Percentiles rank a stretch among this genome's conserved stretches.
Evolutionary conservation across 2,888 invertebrate genomes (phyloP).

Genomic region (Parochlus steinenii): DNA sequence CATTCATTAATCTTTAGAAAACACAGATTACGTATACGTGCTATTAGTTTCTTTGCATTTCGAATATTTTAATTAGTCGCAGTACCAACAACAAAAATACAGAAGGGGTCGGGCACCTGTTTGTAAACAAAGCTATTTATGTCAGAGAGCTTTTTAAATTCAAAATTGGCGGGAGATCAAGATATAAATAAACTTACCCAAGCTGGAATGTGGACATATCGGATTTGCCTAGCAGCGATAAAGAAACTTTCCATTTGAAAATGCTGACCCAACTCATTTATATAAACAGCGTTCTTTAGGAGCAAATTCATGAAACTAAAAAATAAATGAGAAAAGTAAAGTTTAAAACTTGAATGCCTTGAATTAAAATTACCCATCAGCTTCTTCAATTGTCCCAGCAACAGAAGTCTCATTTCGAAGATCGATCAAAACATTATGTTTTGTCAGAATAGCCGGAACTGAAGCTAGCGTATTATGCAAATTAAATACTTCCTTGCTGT

Average conservation of each 20-base stretch:
- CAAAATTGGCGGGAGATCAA: conserved; percentile 1
- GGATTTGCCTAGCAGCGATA: conserved; percentile 6
- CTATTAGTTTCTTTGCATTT: too few relatives aligned
- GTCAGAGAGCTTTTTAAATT: not conserved
- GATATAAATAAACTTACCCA: conserved; percentile 7
- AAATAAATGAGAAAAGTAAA: not conserved
- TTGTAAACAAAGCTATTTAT: too few relatives aligned
- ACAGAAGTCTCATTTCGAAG: conserved; percentile 8
- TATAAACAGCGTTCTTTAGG: conserved; percentile 3
- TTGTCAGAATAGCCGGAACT: conserved; percentile 3
- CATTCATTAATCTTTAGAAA: too few relatives aligned
- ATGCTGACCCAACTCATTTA: conserved; percentile 4
- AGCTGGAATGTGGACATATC: conserved; percentile 10
- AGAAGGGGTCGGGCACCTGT: too few relatives aligned
- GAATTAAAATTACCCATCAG: conserved; percentile 10
- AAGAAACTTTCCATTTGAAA: conserved; percentile 7
- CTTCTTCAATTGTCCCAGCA: conserved; percentile 8
- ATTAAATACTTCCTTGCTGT: conserved; percentile 9
- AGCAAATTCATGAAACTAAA: conserved; percentile 10
- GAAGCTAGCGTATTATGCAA: conserved; percentile 2
- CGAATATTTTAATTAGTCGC: too few relatives aligned
- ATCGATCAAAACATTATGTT: conserved; percentile 4
- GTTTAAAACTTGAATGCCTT: not conserved
- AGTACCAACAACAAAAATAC: too few relatives aligned
- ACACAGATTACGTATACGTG: too few relatives aligned